A percentile compares a stretch with the other conserved stretches of the same genome.
Conservation (phyloP, 1,140 invertebrate genomes). For the Adelges cooleyi region DNA sequence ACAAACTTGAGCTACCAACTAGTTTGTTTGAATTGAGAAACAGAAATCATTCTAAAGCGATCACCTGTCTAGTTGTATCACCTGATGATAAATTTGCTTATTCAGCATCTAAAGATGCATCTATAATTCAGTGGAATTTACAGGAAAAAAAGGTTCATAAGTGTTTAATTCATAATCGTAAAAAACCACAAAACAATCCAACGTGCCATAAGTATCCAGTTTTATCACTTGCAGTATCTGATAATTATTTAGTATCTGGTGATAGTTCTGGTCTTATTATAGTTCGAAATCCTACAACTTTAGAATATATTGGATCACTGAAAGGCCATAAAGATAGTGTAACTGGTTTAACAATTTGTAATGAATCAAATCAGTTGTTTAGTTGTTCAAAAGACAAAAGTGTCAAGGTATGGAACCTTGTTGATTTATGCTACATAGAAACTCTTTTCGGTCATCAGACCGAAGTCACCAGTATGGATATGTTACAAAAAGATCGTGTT, state of each 20-base stretch:
- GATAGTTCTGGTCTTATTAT: slow-evolving; percentile 62
- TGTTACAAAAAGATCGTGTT: slow-evolving; percentile 67
- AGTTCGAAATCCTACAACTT: slow-evolving; percentile 67
- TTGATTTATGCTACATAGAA: slow-evolving; percentile 93
- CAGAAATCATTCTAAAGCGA: slow-evolving; percentile 60
- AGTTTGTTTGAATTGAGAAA: background rate
- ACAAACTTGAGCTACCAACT: slow-evolving; percentile 47
- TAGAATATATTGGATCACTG: slow-evolving; percentile 70
- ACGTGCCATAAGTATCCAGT: slow-evolving; percentile 47
- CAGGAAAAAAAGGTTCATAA: slow-evolving; percentile 39
- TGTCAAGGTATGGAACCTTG: slow-evolving; percentile 85
- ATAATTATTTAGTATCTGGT: slow-evolving; percentile 72
- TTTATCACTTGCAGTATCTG: slow-evolving; percentile 62
- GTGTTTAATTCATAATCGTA: slow-evolving; percentile 35
- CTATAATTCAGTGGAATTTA: slow-evolving; percentile 73
- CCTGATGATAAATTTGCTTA: slow-evolving; percentile 61
- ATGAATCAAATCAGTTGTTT: slow-evolving; percentile 77
- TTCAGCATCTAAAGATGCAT: slow-evolving; percentile 77
- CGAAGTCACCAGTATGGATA: slow-evolving; percentile 79
- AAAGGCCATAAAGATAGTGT: slow-evolving; percentile 63
- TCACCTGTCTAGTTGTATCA: slow-evolving; percentile 73
- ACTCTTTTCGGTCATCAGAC: slow-evolving; percentile 89
- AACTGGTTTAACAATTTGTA: slow-evolving; percentile 73
- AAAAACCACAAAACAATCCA: slow-evolving; percentile 30
- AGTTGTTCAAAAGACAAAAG: slow-evolving; percentile 60